phyloP scores from a whole-genome alignment of 2,888 invertebrate species.

The Macroteleia sp. region DNA sequence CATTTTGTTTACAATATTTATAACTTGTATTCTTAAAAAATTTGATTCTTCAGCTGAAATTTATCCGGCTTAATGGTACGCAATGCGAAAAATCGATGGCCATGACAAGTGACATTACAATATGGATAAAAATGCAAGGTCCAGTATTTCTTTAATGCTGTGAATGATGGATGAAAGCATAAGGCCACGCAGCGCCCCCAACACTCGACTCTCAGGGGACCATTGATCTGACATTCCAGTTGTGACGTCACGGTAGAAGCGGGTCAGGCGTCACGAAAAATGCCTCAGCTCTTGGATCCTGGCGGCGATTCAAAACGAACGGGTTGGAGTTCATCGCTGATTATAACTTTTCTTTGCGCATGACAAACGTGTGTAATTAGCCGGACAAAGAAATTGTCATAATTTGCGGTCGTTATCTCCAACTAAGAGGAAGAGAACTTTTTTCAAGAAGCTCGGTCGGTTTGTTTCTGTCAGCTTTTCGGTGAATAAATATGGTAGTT shows the following conservation, averaged over 20 bases:
- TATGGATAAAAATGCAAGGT: neutral
- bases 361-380: slow-evolving; percentile 48
- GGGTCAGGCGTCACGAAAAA: slow-evolving; percentile 76
- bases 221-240: slow-evolving; percentile 78
- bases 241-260: slow-evolving; percentile 76
- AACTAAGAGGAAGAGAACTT: slow-evolving; percentile 4
- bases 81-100: slow-evolving; percentile 17
- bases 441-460: neutral
- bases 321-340: slow-evolving; percentile 19
- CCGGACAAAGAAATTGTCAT: slow-evolving; percentile 24
- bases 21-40: too few species aligned
- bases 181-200: slow-evolving; percentile 68
- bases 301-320: slow-evolving; percentile 68
- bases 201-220: slow-evolving; percentile 70
- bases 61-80: too few species aligned
- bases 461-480: neutral
- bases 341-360: slow-evolving; percentile 48
- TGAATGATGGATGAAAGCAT: slow-evolving; percentile 42
- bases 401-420: slow-evolving; percentile 18
- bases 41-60: too few species aligned
- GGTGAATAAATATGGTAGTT: too few species aligned
- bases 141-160: slow-evolving; percentile 27
- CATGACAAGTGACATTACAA: slow-evolving; percentile 11
- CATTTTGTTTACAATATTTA: too few species aligned
- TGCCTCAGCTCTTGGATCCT: slow-evolving; percentile 59